phyloP scores from a whole-genome alignment of 2,888 invertebrate species.

The Clunio marinus region DNA sequence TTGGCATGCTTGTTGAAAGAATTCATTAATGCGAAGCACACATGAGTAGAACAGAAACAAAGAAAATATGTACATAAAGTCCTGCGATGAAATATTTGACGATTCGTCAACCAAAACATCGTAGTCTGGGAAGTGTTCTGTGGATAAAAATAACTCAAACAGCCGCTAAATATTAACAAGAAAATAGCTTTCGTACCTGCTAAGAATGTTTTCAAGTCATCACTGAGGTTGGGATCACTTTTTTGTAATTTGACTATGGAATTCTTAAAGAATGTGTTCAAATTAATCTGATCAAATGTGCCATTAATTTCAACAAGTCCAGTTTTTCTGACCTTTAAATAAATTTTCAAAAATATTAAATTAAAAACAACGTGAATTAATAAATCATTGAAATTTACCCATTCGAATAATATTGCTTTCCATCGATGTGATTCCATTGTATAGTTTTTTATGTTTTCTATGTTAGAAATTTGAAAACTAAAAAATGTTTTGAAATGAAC shows the following conservation, averaged over 20 bases:
- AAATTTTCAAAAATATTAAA: neutral
- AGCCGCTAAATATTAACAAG: neutral
- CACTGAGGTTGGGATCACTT: neutral
- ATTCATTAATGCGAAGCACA: constrained; percentile 44
- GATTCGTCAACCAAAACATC: constrained; percentile 43
- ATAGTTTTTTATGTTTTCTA: too few relatives aligned
- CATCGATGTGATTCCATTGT: constrained; percentile 10
- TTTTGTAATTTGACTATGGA: constrained; percentile 41
- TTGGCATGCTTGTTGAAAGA: constrained; percentile 47
- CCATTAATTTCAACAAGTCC: constrained; percentile 12
- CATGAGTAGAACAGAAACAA: constrained; percentile 49
- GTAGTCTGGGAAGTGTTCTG: constrained; percentile 47
- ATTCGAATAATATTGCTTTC: constrained; percentile 24
- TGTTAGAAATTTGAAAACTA: neutral
- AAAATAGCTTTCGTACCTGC: neutral
- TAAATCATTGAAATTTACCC: constrained; percentile 8
- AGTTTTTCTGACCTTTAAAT: constrained; percentile 17
- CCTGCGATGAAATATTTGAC: constrained; percentile 43
- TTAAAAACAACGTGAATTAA: neutral
- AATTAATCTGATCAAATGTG: constrained; percentile 46
- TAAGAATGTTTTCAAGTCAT: neutral
- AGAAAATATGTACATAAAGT: constrained; percentile 48
- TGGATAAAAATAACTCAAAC: neutral
- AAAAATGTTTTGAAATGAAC: too few relatives aligned
- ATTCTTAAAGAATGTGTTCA: constrained; percentile 46